These are phyloP conservation scores for Carassius carassius DNA, from an alignment of 2,113 vertebrate species.

Conservation along the genomic window DNA sequence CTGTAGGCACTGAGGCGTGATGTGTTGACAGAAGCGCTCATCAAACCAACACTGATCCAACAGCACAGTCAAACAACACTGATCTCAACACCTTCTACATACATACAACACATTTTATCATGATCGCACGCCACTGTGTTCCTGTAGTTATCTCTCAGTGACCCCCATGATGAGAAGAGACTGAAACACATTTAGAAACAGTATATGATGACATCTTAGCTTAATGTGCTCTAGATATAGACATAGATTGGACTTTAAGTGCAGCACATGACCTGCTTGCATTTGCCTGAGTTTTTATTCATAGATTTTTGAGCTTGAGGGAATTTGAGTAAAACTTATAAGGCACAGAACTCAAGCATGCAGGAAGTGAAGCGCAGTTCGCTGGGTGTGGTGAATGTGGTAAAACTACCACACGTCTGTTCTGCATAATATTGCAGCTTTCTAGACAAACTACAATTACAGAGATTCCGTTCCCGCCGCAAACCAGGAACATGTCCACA, in stretches of 20 bases:
- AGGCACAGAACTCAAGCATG: conserved; percentile 36
- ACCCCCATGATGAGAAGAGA: not conserved
- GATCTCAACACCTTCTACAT: not conserved
- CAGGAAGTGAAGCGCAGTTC: conserved; percentile 38
- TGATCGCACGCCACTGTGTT: not conserved
- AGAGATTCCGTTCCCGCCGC: conserved; percentile 22
- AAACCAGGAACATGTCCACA: conserved; percentile 46
- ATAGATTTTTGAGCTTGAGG: not conserved
- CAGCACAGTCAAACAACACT: not conserved
- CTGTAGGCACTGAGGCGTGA: not conserved
- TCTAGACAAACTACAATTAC: conserved; percentile 24
- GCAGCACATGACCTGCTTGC: not conserved
- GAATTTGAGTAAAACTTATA: not conserved
- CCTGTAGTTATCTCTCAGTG: not conserved
- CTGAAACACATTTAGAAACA: not conserved
- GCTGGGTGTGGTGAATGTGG: conserved; percentile 60
- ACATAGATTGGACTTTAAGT: not conserved
- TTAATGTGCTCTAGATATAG: conserved; percentile 1
- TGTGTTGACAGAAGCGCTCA: not conserved
- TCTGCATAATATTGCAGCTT: conserved; percentile 52
- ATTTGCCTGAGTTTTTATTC: not conserved
- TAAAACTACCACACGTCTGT: conserved; percentile 62
- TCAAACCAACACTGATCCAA: not conserved
- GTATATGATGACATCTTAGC: not conserved
- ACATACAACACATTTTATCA: not conserved